Evolutionary conservation across 2,888 invertebrate genomes (phyloP), one percentile per base, ranked within the genome.

Genomic region (Papilio gigon): DNA sequence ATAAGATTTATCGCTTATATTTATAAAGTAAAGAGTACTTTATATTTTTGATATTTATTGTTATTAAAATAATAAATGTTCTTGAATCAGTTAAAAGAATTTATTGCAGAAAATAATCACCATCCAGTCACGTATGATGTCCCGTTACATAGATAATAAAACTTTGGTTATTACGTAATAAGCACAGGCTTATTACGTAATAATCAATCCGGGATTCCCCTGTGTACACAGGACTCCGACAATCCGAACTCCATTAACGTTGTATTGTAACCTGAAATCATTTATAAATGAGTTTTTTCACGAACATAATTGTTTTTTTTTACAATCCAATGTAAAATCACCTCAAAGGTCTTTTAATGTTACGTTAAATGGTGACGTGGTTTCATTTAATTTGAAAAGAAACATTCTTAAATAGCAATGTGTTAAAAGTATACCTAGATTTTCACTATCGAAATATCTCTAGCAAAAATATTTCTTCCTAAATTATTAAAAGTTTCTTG

Each of bases 71-170:
- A 8, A 27, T 53, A 22, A 6, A 11, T 27, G 2, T 5, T 27
- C n/a, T 27, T 8, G 27, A n/a, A 14, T 1, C 50, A 27, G 50
- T 8, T 14, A 53, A 25, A 50, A 25, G 27, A n/a, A 22, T 53
- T 27, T 27, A 53, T 27, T 27, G 25, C 14, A n/a, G 5, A 27
- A 27, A n/a, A 53, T 25, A 50, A 50, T 50, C 25, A 50, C 11
- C 47, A 25, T 47, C n/a, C 14, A 53, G 27, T 53, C 27, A 53
- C 50, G 50, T 25, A 53, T 53, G 25, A n/a, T 25, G 50, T 53
- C 50, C 50, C 50, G 50, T 53, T 27, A n/a, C 27, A 53, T 27
- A 53, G 50, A 53, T 53, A 53, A 53, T 27, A 53, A 53, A 53
- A 53, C n/a, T 53, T 53, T 27, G 25, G 47, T 47, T 47, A n/a